These are phyloP conservation scores for Aegotheles bennettii DNA, from an alignment of 2,113 vertebrate species.

Conservation along the genomic window DNA sequence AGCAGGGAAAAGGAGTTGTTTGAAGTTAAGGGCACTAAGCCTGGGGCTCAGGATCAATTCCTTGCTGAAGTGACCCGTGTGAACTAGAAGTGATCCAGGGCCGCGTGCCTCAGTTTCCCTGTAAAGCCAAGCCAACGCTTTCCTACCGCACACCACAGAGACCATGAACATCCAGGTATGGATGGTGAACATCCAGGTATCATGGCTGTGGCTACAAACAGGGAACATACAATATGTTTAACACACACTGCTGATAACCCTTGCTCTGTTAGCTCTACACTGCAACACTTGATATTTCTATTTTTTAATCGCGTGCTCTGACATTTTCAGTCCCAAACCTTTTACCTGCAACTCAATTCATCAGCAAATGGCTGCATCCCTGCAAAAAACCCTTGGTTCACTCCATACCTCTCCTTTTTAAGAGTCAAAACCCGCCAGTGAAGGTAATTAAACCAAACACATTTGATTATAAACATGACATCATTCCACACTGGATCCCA, in stretches of 20 bases:
- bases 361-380: neutral
- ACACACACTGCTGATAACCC: no score
- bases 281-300: no score
- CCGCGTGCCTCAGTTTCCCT: neutral
- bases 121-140: neutral
- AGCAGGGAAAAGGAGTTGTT: no score
- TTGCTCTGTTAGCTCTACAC: neutral
- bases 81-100: accelerated
- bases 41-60: neutral
- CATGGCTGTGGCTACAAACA: accelerated
- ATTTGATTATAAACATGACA: neutral
- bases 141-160: accelerated
- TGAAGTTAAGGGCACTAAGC: neutral
- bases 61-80: neutral
- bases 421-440: accelerated
- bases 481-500: neutral
- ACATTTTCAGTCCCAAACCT: neutral
- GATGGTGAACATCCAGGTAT: no score
- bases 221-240: neutral
- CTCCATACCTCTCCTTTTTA: neutral
- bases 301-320: neutral
- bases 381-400: neutral
- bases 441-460: neutral
- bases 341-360: neutral
- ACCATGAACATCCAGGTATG: accelerated